Evolutionary conservation across 1,140 invertebrate species (phyloP).

Genomic region (Meloidogyne chitwoodi): DNA sequence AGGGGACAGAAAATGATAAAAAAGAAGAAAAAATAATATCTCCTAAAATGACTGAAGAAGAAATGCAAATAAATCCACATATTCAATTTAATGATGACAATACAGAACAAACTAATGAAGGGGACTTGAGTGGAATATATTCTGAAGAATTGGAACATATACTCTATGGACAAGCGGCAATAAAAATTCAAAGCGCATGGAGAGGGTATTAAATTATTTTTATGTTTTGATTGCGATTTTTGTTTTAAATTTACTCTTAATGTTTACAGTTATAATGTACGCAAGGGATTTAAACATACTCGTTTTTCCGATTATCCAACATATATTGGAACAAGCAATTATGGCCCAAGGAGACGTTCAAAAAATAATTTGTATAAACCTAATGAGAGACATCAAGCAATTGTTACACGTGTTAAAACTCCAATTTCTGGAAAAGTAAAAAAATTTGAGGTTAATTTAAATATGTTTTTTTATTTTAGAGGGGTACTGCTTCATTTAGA

Average conservation of each 20-base stretch:
- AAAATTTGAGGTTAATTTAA: background rate
- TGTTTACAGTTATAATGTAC: background rate
- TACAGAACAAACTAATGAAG: background rate
- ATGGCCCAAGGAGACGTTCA: background rate
- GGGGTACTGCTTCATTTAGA: background rate
- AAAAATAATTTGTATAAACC: slow-evolving; percentile 8
- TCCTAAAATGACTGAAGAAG: background rate
- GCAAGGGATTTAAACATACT: slow-evolving; percentile 1
- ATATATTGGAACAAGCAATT: background rate
- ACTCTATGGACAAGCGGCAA: slow-evolving; percentile 8
- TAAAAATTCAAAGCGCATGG: slow-evolving; percentile 18
- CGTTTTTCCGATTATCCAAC: background rate
- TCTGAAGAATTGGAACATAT: slow-evolving; percentile 10
- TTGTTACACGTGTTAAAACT: background rate
- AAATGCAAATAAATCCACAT: background rate
- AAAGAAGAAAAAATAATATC: background rate
- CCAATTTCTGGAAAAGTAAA: background rate
- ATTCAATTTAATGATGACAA: background rate
- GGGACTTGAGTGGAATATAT: slow-evolving; percentile 2
- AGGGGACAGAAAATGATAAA: background rate
- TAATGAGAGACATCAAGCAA: slow-evolving; percentile 1
- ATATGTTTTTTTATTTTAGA: background rate
- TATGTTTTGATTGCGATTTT: background rate
- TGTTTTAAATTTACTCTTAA: too few species aligned
- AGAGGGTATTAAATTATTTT: background rate